Conservation (phyloP, 2,113 vertebrate species). For the Trichomycterus rosablanca region DNA sequence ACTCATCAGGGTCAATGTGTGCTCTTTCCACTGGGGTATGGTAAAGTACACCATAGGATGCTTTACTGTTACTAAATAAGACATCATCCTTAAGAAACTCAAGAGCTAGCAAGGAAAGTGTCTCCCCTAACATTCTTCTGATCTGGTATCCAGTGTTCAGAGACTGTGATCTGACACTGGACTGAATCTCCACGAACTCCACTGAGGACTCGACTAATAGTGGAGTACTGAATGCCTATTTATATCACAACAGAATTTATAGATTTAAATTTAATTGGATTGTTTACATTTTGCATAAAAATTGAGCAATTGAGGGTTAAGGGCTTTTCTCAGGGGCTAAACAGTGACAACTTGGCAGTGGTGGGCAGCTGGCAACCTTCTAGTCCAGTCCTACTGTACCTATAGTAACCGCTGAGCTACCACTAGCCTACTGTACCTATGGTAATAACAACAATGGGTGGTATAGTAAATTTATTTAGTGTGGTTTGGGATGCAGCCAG, state of each 20-base stretch:
- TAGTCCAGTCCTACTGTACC: too few species aligned
- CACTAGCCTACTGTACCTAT: too few species aligned
- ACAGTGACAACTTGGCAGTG: too few species aligned
- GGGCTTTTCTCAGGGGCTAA: too few species aligned
- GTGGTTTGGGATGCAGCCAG: too few species aligned
- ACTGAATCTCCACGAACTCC: neutral
- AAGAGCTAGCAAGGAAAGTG: neutral
- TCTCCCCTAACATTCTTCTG: neutral
- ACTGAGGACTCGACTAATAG: neutral
- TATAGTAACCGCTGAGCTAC: too few species aligned
- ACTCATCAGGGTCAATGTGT: too few species aligned
- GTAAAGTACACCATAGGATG: neutral
- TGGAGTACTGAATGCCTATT: neutral
- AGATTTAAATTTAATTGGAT: neutral
- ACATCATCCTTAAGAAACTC: neutral
- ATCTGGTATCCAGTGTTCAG: neutral
- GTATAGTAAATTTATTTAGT: too few species aligned
- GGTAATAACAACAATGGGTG: too few species aligned
- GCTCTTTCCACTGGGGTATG: too few species aligned
- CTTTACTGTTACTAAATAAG: slow-evolving; percentile 12
- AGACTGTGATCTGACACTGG: slow-evolving; percentile 9
- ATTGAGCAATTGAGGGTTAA: neutral
- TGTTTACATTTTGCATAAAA: neutral
- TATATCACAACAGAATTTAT: neutral
- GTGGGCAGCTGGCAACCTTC: too few species aligned